A percentile compares a stretch with the other conserved stretches of the same genome.
Evolutionary conservation across 53 echinoderm and acorn worm species (phyloP).

Genomic region (Astropecten irregularis): DNA sequence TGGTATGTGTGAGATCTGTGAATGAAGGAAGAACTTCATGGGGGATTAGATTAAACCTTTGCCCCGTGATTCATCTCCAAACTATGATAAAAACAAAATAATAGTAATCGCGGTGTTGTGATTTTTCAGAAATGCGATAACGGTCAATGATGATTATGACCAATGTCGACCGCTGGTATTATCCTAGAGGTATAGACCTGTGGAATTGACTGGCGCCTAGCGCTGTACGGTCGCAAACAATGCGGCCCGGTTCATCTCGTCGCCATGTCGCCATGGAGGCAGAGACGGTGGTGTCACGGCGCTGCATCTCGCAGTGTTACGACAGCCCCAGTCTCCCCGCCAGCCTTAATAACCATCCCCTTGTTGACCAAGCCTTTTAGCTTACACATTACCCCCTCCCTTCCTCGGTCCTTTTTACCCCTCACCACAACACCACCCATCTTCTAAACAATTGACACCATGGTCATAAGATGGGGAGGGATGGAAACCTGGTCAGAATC

Average conservation of each 20-base stretch:
- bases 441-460: not conserved
- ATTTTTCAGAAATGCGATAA: not conserved
- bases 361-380: not conserved
- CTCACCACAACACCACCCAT: not conserved
- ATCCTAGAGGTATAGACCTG: too few species aligned
- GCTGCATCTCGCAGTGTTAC: not conserved
- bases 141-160: not conserved
- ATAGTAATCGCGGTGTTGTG: not conserved
- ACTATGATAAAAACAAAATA: not conserved
- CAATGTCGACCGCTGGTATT: too few species aligned
- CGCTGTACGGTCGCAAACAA: not conserved
- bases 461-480: not conserved
- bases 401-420: not conserved
- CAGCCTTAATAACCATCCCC: not conserved
- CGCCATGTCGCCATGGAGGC: too few species aligned
- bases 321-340: not conserved
- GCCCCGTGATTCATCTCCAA: not conserved
- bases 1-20: too few species aligned
- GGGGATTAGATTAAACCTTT: too few species aligned
- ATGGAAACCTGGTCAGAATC: too few species aligned
- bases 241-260: not conserved
- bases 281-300: not conserved
- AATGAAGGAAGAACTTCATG: too few species aligned
- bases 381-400: too few species aligned
- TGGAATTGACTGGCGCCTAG: conserved; percentile 24